Evolutionary conservation across 1,140 invertebrate species (phyloP), one percentile per base, ranked within the genome.

Genomic region (Oryctes rhinoceros): DNA sequence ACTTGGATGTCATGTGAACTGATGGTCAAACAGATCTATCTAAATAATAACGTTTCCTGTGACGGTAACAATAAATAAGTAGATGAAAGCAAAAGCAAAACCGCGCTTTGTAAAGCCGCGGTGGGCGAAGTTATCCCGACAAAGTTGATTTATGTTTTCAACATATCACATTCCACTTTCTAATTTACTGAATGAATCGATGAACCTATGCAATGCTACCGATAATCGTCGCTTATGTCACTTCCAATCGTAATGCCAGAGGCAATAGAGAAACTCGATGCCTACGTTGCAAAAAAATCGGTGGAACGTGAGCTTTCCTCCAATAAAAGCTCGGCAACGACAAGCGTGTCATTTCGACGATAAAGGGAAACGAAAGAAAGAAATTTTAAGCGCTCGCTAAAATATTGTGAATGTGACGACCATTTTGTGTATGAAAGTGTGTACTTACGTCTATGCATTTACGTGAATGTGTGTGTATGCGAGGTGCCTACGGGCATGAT

Each of bases 381-480:
- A 74, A 78, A 80, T 80, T 59, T 44, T 62, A 35, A 71, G 35
- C 35, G 24, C 65, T 15, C 5, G 18, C 18, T 80, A 79, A 80
- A 77, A 82, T 83, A 82, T 82, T 83, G 81, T 82, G 81, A 81
- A 83, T 82, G 82, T 83, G 82, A 81, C 82, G 82, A 83, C 82
- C 83, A 83, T 83, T 83, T 83, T 83, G 83, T 83, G 80, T 81
- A 80, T 80, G 81, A 76, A 81, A 79, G 80, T 76, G 81, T 82
- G 83, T 81, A 79, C 78, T 15, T 79, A 35, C 35, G 30, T 10
- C 35, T 13, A 71, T 24, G 18, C 24, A 62, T 80, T 35, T 79
- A 71, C 39, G 67, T 47, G 48, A 49, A 30, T 76, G 79, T 80
- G 48, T n/a, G 39, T 53, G 79, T 35, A 59, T 39, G 79, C 35